Evolutionary conservation across 2,113 vertebrate genomes (phyloP).

Genomic region (Morphnarchus princeps): DNA sequence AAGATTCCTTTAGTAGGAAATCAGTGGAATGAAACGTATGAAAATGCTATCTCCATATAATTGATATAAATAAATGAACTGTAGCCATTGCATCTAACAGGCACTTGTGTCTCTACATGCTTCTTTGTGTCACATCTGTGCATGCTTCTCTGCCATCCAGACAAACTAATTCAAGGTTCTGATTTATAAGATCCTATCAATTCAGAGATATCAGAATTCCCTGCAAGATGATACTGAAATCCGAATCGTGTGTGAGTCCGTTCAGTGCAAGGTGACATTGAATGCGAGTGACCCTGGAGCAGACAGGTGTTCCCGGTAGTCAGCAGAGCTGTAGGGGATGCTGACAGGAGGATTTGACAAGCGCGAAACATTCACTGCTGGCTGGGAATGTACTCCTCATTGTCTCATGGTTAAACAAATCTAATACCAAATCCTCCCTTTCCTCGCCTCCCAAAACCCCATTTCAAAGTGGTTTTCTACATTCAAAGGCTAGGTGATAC

Average conservation of each 20-base stretch:
- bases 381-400: neutral
- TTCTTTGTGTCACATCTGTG: neutral
- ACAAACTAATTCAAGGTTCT: neutral
- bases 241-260: neutral
- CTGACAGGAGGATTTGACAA: conserved; percentile 16
- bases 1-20: neutral
- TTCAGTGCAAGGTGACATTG: neutral
- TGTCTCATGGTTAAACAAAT: neutral
- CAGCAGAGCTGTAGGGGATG: neutral
- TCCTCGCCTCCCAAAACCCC: neutral
- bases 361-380: neutral
- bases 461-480: neutral
- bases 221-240: neutral
- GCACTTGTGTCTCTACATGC: neutral
- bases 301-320: neutral
- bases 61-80: neutral
- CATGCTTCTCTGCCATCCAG: neutral
- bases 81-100: neutral
- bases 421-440: neutral
- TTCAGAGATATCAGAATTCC: neutral
- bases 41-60: neutral
- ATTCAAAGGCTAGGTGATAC: neutral
- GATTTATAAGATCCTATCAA: neutral
- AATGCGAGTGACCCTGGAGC: neutral
- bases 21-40: neutral